A percentile compares a stretch with the other conserved stretches of the same genome.
Evolutionary conservation across 2,888 invertebrate species (phyloP).

Genomic region (Dendrolimus houi): DNA sequence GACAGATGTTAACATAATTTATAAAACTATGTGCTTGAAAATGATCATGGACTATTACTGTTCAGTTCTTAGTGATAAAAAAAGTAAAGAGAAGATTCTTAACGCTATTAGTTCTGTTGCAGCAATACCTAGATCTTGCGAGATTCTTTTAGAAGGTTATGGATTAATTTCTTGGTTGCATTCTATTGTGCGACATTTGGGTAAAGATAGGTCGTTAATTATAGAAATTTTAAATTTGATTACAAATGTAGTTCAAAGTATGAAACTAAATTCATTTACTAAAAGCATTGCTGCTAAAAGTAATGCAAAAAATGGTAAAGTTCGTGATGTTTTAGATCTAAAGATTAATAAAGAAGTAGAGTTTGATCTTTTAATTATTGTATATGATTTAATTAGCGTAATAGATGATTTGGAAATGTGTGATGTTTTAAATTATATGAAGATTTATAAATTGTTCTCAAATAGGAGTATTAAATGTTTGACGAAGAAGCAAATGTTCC

Average conservation of each 20-base stretch:
- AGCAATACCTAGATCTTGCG: slow-evolving; percentile 78
- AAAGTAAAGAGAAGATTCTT: slow-evolving; percentile 80
- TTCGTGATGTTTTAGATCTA: slow-evolving; percentile 32
- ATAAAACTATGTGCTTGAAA: slow-evolving; percentile 85
- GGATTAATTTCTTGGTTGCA: slow-evolving; percentile 84
- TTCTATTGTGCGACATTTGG: slow-evolving; percentile 34
- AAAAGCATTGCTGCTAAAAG: slow-evolving; percentile 30
- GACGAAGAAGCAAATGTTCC: slow-evolving; percentile 42
- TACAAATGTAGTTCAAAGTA: slow-evolving; percentile 42
- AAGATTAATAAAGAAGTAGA: slow-evolving; percentile 55
- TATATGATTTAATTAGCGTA: slow-evolving; percentile 38
- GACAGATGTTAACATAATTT: slow-evolving; percentile 83
- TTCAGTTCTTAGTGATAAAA: slow-evolving; percentile 78
- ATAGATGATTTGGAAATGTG: slow-evolving; percentile 34
- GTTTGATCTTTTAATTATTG: slow-evolving; percentile 42
- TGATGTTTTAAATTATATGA: slow-evolving; percentile 35
- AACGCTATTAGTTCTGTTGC: slow-evolving; percentile 79
- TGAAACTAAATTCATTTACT: slow-evolving; percentile 36
- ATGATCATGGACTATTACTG: slow-evolving; percentile 84
- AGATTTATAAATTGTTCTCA: slow-evolving; percentile 39
- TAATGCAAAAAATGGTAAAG: slow-evolving; percentile 23
- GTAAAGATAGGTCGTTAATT: slow-evolving; percentile 29
- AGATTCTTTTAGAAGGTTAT: slow-evolving; percentile 80
- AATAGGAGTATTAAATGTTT: slow-evolving; percentile 48
- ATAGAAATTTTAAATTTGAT: slow-evolving; percentile 35